Base-by-base conservation (phyloP, 2,113 vertebrate species). In the Sapayoa aenigma region DNA sequence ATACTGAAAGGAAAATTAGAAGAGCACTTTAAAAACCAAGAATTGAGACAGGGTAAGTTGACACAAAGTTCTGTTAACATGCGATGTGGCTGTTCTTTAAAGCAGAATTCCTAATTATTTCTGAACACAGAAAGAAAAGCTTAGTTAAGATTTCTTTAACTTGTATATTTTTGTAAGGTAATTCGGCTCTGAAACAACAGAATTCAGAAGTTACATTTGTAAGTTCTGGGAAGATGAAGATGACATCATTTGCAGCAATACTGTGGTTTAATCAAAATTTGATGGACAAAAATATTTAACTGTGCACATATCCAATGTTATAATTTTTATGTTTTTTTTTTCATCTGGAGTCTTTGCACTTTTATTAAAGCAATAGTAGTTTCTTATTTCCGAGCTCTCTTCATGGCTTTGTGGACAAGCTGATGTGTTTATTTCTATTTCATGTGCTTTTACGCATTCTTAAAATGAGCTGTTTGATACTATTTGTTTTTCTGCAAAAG, bases 11-110 rank as follows among this genome's bases (percentile, higher is more conserved):
- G 98, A 76, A 99, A 99, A 94, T 98, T 99, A 50, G 99, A 99
- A 96, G 99, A 99, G 96, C 99, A 99, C 97, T 99, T 99, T 97
- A 99, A 99, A 98, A 99, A 99, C 95, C 99, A 99, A 97, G 99
- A 99, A 96, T 96, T 99, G 80, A 97, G 99, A 97, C 99, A 99
- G 83, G 98, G 99, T 99, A 96, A 87, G 90, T 80, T 89, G 69
- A n/a, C 53, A 30, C 7, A 16, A 35, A 14, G n/a, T 90, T 62
- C 76, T 67, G 22, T 83, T 90, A 37, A 86, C 4, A 9, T 31
- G 30, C 44, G 35, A 42, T 67, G 37, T 53, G 11, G 4, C 16
- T 71, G 25, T 39, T 92, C 63, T 74, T 80, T 52, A 81, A 92
- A 76, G n/a, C 37, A 65, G 30, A 83, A 63, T 44, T 78, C 15